phyloP scores from a whole-genome alignment of 1,140 invertebrate species.

The Zaprionus camerounensis region DNA sequence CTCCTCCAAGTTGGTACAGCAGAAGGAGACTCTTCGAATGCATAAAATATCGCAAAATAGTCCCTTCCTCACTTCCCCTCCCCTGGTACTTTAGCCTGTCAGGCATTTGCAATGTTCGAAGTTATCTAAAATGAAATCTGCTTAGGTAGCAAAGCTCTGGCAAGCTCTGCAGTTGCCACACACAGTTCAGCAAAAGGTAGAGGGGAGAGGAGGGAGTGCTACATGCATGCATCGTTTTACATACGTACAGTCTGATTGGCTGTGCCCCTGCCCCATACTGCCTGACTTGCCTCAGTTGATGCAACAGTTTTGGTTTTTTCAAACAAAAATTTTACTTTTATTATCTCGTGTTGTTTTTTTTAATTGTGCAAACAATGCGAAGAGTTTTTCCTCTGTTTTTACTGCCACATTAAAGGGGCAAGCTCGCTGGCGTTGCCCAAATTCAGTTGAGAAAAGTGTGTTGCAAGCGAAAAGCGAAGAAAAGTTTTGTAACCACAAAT shows the following conservation, averaged over 20 bases:
- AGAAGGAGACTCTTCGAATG: slow-evolving; percentile 17
- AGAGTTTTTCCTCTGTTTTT: slow-evolving; percentile 53
- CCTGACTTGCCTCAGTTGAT: slow-evolving; percentile 38
- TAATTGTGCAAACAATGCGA: slow-evolving; percentile 64
- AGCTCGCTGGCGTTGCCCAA: slow-evolving; percentile 63
- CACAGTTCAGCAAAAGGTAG: background rate
- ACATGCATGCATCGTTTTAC: slow-evolving; percentile 20
- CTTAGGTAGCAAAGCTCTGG: slow-evolving; percentile 59
- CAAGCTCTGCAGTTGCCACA: slow-evolving; percentile 11
- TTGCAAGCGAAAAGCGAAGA: slow-evolving; percentile 48
- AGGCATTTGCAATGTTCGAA: slow-evolving; percentile 60
- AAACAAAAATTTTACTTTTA: slow-evolving; percentile 38
- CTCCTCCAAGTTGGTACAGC: slow-evolving; percentile 22
- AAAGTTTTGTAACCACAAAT: slow-evolving; percentile 79
- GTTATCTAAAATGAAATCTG: slow-evolving; percentile 79
- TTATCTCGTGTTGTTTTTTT: slow-evolving; percentile 47
- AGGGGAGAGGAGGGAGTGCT: background rate
- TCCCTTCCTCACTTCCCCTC: background rate
- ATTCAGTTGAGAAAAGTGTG: slow-evolving; percentile 57
- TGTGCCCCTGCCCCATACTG: background rate
- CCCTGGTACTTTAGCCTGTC: slow-evolving; percentile 40
- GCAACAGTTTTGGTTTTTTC: slow-evolving; percentile 58
- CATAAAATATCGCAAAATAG: slow-evolving; percentile 43
- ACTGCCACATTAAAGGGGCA: slow-evolving; percentile 56
- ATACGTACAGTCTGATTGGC: slow-evolving; percentile 7